Percentiles rank a stretch among this genome's conserved stretches.
Evolutionary conservation across 2,888 invertebrate genomes (phyloP).

Genomic region (Heterodera filipjevi): DNA sequence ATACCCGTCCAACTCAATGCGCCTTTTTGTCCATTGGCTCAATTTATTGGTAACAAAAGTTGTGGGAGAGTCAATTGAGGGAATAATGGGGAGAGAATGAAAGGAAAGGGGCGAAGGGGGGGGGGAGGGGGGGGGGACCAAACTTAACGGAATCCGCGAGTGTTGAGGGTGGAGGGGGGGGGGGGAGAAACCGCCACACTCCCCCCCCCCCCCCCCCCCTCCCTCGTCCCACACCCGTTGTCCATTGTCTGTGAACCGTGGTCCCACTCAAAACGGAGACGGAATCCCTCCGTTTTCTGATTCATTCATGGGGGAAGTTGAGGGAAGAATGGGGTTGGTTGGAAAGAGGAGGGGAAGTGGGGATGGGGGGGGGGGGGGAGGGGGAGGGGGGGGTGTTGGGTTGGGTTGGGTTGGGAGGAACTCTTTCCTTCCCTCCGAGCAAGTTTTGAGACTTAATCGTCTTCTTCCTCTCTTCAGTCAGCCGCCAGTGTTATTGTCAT

Average conservation of each 20-base stretch:
- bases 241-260: slow-evolving; percentile 5
- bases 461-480: neutral
- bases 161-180: neutral
- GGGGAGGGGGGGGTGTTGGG: neutral
- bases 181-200: neutral
- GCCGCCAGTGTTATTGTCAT: slow-evolving; percentile 8
- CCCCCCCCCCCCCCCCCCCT: neutral
- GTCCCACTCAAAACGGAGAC: slow-evolving; percentile 9
- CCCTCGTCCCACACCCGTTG: neutral
- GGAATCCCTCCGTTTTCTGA: slow-evolving; percentile 9
- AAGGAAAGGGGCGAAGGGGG: neutral
- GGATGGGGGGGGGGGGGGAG: neutral
- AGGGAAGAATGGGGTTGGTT: neutral
- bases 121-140: neutral
- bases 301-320: slow-evolving; percentile 10
- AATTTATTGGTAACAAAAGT: neutral
- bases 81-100: neutral
- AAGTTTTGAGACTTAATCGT: slow-evolving; percentile 8
- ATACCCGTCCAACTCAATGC: neutral
- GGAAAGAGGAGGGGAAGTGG: neutral
- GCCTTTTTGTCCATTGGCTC: slow-evolving; percentile 2
- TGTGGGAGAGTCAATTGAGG: neutral
- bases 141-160: slow-evolving; percentile 11
- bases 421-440: neutral
- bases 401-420: neutral